phyloP scores from a whole-genome alignment of 2,797 vertebrate genomes.

The Sphaeramia orbicularis region DNA sequence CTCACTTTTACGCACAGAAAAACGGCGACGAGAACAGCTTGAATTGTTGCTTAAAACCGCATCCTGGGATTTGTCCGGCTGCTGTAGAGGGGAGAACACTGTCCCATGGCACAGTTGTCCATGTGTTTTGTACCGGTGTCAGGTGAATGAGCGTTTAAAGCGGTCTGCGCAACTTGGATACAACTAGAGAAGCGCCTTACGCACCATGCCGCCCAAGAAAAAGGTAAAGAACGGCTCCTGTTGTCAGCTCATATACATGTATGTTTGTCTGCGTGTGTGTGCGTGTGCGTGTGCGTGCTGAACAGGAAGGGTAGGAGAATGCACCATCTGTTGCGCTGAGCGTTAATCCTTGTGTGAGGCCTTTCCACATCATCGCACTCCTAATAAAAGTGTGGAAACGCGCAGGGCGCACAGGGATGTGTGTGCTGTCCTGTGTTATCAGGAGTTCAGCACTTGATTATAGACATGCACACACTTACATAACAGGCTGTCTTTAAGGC shows the following conservation, averaged over 20 bases:
- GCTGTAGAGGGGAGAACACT: background rate
- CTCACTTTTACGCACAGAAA: conserved; percentile 47
- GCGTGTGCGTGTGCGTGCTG: conserved; percentile 11
- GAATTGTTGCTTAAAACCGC: background rate
- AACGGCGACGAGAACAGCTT: background rate
- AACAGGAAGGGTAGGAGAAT: conserved; percentile 68
- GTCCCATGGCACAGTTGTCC: conserved; percentile 41
- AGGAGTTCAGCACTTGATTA: no score
- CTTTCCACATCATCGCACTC: conserved; percentile 73
- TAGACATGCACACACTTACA: no score
- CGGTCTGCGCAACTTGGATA: conserved; percentile 42
- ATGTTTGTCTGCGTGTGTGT: conserved; percentile 9
- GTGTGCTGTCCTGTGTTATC: no score
- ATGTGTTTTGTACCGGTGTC: conserved; percentile 31
- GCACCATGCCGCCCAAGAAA: conserved; percentile 86
- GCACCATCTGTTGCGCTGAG: conserved; percentile 83
- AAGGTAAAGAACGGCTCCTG: conserved; percentile 73
- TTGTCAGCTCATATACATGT: background rate
- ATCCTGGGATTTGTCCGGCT: conserved; percentile 18
- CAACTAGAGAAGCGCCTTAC: conserved; percentile 34
- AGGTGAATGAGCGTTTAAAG: conserved; percentile 50
- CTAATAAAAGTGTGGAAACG: no score
- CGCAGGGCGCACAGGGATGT: background rate
- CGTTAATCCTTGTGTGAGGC: conserved; percentile 82
- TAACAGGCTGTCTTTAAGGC: no score